These are phyloP conservation scores for Mythimna albipuncta DNA, from an alignment of 2,888 invertebrate genomes.

Conservation along the genomic window DNA sequence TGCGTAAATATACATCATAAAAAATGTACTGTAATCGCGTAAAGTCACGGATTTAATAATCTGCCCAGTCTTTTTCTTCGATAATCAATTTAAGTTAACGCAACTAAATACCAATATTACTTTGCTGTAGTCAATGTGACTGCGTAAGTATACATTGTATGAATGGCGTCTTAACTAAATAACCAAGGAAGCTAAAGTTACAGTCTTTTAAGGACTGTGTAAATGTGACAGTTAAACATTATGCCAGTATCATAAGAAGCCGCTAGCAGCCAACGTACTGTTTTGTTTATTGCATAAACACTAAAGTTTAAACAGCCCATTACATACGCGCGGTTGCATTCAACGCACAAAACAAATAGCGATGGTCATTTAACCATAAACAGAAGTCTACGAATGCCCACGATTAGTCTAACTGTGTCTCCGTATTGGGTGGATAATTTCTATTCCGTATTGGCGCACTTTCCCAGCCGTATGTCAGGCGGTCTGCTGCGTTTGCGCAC, in stretches of 20 bases:
- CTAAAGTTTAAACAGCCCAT: slow-evolving; percentile 37
- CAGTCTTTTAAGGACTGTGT: slow-evolving; percentile 29
- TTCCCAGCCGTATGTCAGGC: slow-evolving; percentile 59
- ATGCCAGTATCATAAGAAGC: slow-evolving; percentile 17
- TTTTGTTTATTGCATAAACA: slow-evolving; percentile 33
- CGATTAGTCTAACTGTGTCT: slow-evolving; percentile 32
- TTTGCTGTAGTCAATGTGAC: background rate
- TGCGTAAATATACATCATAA: too few relatives aligned
- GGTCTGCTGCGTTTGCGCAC: slow-evolving; percentile 64
- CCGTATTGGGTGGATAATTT: slow-evolving; percentile 36
- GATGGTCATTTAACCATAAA: slow-evolving; percentile 43
- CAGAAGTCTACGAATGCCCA: slow-evolving; percentile 9
- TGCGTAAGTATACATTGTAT: background rate
- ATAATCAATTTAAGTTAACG: background rate
- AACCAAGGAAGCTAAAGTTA: background rate
- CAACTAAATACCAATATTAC: background rate
- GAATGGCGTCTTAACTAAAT: slow-evolving; percentile 15
- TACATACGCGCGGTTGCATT: slow-evolving; percentile 39
- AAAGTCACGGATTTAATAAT: too few relatives aligned
- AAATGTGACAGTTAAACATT: slow-evolving; percentile 31
- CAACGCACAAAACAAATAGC: slow-evolving; percentile 38
- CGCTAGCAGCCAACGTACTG: slow-evolving; percentile 9
- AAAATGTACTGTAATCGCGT: too few relatives aligned
- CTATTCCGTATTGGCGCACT: slow-evolving; percentile 20
- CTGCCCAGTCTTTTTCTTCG: too few relatives aligned